Percentiles rank a stretch among this genome's conserved stretches.
Evolutionary conservation across 2,888 invertebrate genomes (phyloP).

Genomic region (Isoperla grammatica): DNA sequence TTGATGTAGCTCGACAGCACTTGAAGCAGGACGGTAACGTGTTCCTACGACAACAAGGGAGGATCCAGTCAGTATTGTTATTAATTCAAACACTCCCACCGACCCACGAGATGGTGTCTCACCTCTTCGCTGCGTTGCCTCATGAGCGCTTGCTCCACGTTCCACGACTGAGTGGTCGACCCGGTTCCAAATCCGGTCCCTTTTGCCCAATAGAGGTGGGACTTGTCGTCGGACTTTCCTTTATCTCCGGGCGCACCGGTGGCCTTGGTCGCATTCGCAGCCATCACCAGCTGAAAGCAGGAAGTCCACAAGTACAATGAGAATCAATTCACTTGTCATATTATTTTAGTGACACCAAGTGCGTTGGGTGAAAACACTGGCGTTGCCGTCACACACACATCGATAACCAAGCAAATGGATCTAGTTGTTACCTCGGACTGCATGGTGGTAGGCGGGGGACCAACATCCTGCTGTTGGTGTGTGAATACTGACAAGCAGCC

Average conservation of each 20-base stretch:
- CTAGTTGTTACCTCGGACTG: constrained; percentile 29
- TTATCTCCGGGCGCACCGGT: constrained; percentile 27
- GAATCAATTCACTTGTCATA: too few relatives aligned
- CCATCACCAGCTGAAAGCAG: constrained; percentile 32
- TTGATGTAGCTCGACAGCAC: constrained; percentile 86
- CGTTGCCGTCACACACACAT: too few relatives aligned
- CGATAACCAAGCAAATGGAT: too few relatives aligned
- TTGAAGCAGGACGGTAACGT: constrained; percentile 36
- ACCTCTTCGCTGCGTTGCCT: constrained; percentile 81
- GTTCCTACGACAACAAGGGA: constrained; percentile 3
- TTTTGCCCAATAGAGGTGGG: constrained; percentile 88
- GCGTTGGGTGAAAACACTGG: too few relatives aligned
- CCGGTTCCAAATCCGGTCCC: constrained; percentile 97
- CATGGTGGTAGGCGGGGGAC: constrained; percentile 40
- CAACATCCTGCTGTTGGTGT: constrained; percentile 60
- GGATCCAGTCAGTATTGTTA: background rate
- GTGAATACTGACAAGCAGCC: constrained; percentile 87
- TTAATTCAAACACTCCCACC: background rate
- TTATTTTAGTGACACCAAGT: too few relatives aligned
- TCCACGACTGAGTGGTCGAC: constrained; percentile 93
- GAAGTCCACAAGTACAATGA: too few relatives aligned
- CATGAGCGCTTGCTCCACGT: constrained; percentile 88
- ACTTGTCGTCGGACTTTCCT: constrained; percentile 58
- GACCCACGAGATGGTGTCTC: constrained; percentile 39
- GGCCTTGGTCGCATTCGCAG: constrained; percentile 37